Base-by-base conservation (phyloP, 2,888 invertebrate genomes). In the Clanis bilineata region DNA sequence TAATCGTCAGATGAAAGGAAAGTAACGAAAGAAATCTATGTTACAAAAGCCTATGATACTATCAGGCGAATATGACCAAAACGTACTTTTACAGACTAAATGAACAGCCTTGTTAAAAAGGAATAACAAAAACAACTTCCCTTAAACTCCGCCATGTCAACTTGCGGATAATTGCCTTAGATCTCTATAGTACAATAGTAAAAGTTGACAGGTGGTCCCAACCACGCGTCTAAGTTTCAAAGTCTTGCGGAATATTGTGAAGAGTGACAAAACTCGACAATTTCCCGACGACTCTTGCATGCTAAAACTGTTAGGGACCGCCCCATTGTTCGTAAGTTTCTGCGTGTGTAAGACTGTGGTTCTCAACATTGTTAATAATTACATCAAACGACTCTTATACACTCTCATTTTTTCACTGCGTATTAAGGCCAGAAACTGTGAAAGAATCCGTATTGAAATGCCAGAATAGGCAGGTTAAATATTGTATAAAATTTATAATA, bases 181-280 rank as follows among this genome's bases (percentile, higher is more conserved):
- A 51, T 51, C 28, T 18, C 51, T 32, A 51, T 51, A 51, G 32
- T 10, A 51, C 21, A 51, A 51, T 28, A 10, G 18, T 18, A 18
- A 32, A 18, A 28, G 10, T 51, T 51, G 10, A 3, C 51, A 51
- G 51, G 51, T 51, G 32, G 28, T 10, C 4, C 32, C 22, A 22
- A 28, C 51, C 51, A 15, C 51, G 18, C 28, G 28, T 45, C 12
- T 10, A 51, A 32, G 41, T 41, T 41, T 41, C 51, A n/a, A n/a
- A 3, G 21, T 28, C 56, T 57, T 57, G 28, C 3, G 5, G 56
- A 59, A 59, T 59, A 59, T 59, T 56, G 21, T 45, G 25, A 44
- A 45, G 36, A 55, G 55, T 38, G 59, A 45, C 59, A 56, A 56
- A 56, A 58, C 58, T 51, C 38, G 36, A 58, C 47, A 58, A 51